Conservation (phyloP, 2,797 vertebrate genomes). For the Sebastes ruberrimus region DNA sequence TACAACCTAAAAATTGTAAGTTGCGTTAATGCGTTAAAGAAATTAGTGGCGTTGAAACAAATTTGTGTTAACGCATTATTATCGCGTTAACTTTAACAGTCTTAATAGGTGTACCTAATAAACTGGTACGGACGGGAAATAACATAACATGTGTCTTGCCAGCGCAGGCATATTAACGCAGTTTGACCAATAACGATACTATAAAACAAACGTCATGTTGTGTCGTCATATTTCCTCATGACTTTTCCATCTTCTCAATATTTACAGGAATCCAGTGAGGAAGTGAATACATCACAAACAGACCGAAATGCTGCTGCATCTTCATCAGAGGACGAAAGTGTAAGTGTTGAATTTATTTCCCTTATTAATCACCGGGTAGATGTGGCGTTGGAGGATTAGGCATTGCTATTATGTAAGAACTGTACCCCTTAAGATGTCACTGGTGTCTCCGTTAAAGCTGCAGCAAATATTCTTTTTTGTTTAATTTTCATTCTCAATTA, state of each 20-base stretch:
- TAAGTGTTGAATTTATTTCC: neutral
- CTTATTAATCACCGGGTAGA: neutral
- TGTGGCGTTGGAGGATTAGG: neutral
- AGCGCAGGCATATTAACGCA: neutral
- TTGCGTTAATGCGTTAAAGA: too few species aligned
- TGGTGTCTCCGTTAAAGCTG: neutral
- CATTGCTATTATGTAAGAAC: neutral
- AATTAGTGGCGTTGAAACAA: too few species aligned
- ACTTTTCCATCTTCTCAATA: neutral
- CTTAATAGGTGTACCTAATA: neutral
- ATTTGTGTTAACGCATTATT: too few species aligned
- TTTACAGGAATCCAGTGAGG: conserved; percentile 9
- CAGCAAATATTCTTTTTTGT: neutral
- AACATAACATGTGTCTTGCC: neutral
- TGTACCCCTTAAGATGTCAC: neutral
- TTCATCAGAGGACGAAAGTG: neutral
- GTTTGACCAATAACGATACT: neutral
- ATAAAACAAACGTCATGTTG: fast-evolving
- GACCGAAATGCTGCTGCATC: neutral
- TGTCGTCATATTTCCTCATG: neutral
- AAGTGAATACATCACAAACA: neutral
- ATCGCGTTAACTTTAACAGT: too few species aligned
- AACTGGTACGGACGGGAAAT: neutral
- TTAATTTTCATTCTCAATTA: neutral
- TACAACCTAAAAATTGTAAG: too few species aligned